Evolutionary conservation across 2,797 vertebrate genomes (phyloP), one percentile per base, ranked within the genome.

Genomic region (Sebastes iracundus): DNA sequence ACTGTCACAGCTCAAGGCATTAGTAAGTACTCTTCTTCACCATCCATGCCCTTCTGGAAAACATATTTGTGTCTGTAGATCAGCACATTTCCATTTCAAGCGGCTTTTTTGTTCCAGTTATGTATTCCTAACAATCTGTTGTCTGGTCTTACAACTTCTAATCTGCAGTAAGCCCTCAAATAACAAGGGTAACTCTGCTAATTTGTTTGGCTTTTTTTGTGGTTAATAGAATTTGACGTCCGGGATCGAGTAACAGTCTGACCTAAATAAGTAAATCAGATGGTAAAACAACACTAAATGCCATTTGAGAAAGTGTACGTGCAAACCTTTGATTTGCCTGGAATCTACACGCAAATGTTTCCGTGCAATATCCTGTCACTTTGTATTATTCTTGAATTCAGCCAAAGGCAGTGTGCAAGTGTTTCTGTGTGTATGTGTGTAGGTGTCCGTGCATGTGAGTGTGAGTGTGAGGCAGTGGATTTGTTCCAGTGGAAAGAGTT

Each of bases 1-100:
- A 91, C 88, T 76, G 95, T 93, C 87, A 91, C 74, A 91, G 92
- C 94, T 71, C 93, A 96, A 91, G 96, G 97, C n/a, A 96, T 96
- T 87, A 97, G 98, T 99, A 96, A 98, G 97, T 93, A 72, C 65
- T 87, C 32, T 49, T 53, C 49, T 58, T 69, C 53, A 30, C 30
- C 27, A 20, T 30, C 18, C 18, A 28, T 55, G 10, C 3, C 14
- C 28, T n/a, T 79, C 63, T 75, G 22, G 59, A 71, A 78, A 66
- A 64, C 61, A 46, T 22, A 1, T 9, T 23, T 79, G 25, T 58
- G 25, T 71, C 22, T 77, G 11, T 25, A 59, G 30, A 65, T 33
- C 27, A 69, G 18, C 35, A 75, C 18, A 52, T 38, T 52, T 46
- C 25, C 14, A 2, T 5, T 53, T 65, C 59, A n/a, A 65, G 6